Base-by-base conservation (phyloP, 2,797 vertebrate genomes). In the Eremophila alpestris region DNA sequence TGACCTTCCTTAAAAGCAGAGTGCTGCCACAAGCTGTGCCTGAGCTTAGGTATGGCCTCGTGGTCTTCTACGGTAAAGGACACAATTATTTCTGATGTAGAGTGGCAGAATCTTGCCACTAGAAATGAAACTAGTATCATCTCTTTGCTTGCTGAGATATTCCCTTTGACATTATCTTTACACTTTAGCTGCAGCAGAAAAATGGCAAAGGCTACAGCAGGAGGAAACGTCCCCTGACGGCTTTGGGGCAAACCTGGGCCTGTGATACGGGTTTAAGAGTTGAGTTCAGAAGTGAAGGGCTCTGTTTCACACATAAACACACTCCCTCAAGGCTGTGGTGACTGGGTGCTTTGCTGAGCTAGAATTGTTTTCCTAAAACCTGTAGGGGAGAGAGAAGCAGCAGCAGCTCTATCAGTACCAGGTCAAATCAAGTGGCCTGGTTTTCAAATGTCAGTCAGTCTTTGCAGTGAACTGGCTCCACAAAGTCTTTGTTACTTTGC, bases 31-130 rank as follows among this genome's bases (percentile, higher is more conserved):
- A 43, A 84, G 83, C 91, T 76, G 59, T 70, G 63, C 38, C 38
- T 70, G 55, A 76, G 40, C 52, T 87, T 60, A 10, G 58, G 16
- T 46, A 30, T 19, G 64, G 86, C 43, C 74, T 86, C 3, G 0
- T 76, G 34, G 70, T 82, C 67, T 84, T 63, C 63, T 46, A 0
- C 0, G 0, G 45, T 45, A 87, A 90, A 82, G 67, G 77, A 38
- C 83, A 51, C 2, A 5, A 49, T 69, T 90, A 45, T 87, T 90
- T 82, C 67, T 94, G 77, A 89, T 90, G 71, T 34, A 40, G 67
- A 95, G n/a, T 92, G 88, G 92, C 94, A 94, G 74, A 93, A 95
- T 82, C 59, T 94, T 3, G 56, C 92, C 83, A 87, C 63, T 56
- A 51, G 90, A 90, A 84, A 95, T 60, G 38, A 69, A 84, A 70